phyloP scores from a whole-genome alignment of 2,113 vertebrate species.

The Astatotilapia flaviijosephi region DNA sequence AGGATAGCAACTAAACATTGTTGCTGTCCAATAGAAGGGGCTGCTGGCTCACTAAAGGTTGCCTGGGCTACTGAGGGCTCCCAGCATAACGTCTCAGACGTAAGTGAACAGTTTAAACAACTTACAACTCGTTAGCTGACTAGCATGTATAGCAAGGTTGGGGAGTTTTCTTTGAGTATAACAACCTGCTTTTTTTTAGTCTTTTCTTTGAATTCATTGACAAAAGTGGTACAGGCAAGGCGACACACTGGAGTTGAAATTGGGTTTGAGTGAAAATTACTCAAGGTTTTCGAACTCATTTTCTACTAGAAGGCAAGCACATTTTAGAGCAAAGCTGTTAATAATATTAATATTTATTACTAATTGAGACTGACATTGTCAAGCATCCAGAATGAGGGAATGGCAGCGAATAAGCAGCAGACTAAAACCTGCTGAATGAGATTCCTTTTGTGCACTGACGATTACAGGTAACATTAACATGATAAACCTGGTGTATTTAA shows the following conservation, averaged over 20 bases:
- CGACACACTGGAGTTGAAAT: neutral
- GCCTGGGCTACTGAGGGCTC: neutral
- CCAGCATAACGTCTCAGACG: neutral
- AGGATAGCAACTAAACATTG: neutral
- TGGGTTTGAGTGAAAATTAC: neutral
- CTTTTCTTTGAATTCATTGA: neutral
- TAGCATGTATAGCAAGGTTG: neutral
- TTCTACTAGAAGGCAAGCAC: slow-evolving; percentile 32
- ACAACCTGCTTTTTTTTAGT: neutral
- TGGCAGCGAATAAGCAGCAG: neutral
- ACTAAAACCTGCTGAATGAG: neutral
- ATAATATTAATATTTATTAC: slow-evolving; percentile 23
- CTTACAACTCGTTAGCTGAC: neutral
- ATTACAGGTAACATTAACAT: neutral
- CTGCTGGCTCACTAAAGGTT: neutral
- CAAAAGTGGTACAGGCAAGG: neutral
- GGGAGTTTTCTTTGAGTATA: neutral
- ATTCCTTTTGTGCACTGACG: neutral
- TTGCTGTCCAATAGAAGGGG: neutral
- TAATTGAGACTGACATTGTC: neutral
- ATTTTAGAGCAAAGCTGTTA: slow-evolving; percentile 47
- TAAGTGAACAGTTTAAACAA: neutral
- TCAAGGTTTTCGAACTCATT: neutral
- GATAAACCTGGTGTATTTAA: neutral
- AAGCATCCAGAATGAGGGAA: slow-evolving; percentile 12